phyloP scores from a whole-genome alignment of 2,797 vertebrate genomes.

The Pogonophryne albipinna region DNA sequence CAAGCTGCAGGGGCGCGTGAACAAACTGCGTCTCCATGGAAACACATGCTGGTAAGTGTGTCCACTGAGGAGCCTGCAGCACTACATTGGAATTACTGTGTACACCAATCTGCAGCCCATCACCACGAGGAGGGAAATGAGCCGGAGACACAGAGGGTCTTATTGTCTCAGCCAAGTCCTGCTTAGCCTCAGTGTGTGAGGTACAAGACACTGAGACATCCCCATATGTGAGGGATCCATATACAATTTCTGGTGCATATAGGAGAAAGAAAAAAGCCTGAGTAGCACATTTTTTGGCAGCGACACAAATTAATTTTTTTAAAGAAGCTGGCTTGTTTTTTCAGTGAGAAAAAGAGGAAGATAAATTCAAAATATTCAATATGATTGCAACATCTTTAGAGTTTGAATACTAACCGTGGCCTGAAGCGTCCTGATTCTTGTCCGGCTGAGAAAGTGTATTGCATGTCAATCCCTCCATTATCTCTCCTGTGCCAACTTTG shows the following conservation, averaged over 20 bases:
- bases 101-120: conserved; percentile 46
- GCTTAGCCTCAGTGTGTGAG: conserved; percentile 3
- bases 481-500: neutral
- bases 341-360: no score
- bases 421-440: no score
- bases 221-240: neutral
- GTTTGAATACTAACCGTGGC: no score
- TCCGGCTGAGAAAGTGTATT: neutral
- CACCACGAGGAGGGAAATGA: neutral
- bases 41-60: conserved; percentile 76
- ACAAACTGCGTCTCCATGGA: conserved; percentile 84
- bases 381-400: no score
- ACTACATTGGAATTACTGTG: conserved; percentile 58
- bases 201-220: neutral
- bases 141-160: neutral
- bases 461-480: neutral
- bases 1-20: conserved; percentile 72
- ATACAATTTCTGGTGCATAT: neutral
- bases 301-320: no score
- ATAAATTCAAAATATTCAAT: no score
- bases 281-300: neutral
- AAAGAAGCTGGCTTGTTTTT: no score
- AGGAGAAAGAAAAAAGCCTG: neutral
- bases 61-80: conserved; percentile 65
- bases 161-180: neutral